phyloP scores from a whole-genome alignment of 1,140 invertebrate species.

The Gonatopus flavifemur region DNA sequence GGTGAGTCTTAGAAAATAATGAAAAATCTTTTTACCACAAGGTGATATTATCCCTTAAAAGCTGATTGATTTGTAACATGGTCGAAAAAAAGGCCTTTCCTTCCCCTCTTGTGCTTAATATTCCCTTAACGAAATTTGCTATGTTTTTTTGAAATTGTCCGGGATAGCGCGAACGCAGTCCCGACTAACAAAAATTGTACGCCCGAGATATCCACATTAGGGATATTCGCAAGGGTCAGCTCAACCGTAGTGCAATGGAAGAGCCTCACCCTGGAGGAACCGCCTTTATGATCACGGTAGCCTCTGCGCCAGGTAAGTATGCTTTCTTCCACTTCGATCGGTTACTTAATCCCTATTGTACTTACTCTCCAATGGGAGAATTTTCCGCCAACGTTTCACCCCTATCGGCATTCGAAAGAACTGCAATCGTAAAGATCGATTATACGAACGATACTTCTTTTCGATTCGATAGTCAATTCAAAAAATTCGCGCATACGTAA shows the following conservation, averaged over 20 bases:
- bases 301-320: conserved; percentile 59
- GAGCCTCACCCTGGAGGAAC: conserved; percentile 67
- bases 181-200: conserved; percentile 48
- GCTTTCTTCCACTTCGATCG: background rate
- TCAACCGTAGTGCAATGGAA: conserved; percentile 64
- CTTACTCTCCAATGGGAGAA: conserved; percentile 5
- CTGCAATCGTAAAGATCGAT: too few relatives aligned
- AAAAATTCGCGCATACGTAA: too few relatives aligned
- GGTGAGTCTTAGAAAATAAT: too few relatives aligned
- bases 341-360: background rate
- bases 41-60: too few relatives aligned
- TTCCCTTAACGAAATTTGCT: too few relatives aligned
- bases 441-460: too few relatives aligned
- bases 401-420: conserved; percentile 6
- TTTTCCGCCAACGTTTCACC: background rate
- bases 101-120: too few relatives aligned
- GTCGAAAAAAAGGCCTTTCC: too few relatives aligned
- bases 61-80: too few relatives aligned
- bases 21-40: too few relatives aligned
- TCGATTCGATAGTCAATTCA: too few relatives aligned
- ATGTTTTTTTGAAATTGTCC: too few relatives aligned
- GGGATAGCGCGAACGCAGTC: conserved; percentile 50
- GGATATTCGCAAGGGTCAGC: conserved; percentile 56
- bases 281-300: conserved; percentile 68
- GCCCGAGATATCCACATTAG: conserved; percentile 37